These are phyloP conservation scores for Albula glossodonta DNA, from an alignment of 2,113 vertebrate species.

Conservation along the genomic window DNA sequence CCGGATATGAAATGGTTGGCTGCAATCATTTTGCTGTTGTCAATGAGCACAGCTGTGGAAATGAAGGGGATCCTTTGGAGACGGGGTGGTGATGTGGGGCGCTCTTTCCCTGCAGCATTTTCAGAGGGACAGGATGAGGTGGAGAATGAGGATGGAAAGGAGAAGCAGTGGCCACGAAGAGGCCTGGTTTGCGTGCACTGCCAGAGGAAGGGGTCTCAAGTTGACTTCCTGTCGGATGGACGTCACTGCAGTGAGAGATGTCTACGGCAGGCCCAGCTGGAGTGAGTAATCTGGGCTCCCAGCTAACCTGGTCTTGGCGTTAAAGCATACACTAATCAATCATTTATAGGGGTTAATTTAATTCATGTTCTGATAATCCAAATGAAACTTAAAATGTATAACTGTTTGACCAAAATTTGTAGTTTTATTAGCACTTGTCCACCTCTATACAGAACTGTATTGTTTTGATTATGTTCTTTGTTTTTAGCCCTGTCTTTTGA, in stretches of 20 bases:
- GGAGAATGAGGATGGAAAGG: constrained; percentile 42
- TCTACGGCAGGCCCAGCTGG: constrained; percentile 73
- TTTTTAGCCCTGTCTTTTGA: no score
- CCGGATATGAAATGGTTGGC: no score
- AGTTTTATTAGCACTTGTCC: no score
- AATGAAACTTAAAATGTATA: no score
- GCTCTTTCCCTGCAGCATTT: constrained; percentile 5
- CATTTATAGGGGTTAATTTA: no score
- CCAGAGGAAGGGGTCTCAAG: constrained; percentile 70
- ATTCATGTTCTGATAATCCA: no score
- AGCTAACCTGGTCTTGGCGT: no score
- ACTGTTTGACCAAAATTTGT: no score
- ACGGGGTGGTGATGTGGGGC: background rate
- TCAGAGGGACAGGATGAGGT: constrained; percentile 27
- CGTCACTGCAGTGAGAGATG: constrained; percentile 79
- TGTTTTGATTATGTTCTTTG: no score
- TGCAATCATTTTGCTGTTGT: background rate
- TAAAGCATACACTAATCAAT: no score
- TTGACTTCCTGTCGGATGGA: constrained; percentile 76
- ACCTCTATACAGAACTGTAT: no score
- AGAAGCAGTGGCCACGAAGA: constrained; percentile 61
- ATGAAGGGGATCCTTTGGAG: no score
- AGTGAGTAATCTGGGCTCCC: constrained; percentile 66
- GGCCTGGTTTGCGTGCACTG: constrained; percentile 79
- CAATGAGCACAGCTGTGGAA: background rate